Percentiles rank a stretch among this genome's conserved stretches.
Evolutionary conservation across 2,888 invertebrate genomes (phyloP).

Genomic region (Napeogenes sylphis): DNA sequence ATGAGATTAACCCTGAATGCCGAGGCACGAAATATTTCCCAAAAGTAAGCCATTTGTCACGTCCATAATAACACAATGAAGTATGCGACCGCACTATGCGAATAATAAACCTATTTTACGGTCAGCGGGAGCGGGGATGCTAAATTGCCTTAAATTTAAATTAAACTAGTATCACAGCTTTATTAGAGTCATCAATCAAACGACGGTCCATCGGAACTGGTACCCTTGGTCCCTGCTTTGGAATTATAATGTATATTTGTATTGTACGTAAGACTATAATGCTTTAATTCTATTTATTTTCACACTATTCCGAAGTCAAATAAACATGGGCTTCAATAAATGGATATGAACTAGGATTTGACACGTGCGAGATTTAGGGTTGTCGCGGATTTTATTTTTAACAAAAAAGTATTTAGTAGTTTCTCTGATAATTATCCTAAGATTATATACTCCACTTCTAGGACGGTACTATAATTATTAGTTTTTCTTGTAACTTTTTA

Average conservation of each 20-base stretch:
- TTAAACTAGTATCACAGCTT: slow-evolving; percentile 76
- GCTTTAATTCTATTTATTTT: slow-evolving; percentile 40
- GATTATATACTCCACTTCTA: too few relatives aligned
- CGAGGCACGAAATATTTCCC: slow-evolving; percentile 17
- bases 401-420: slow-evolving; percentile 13
- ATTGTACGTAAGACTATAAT: slow-evolving; percentile 43
- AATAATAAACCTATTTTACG: slow-evolving; percentile 69
- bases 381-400: slow-evolving; percentile 31
- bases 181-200: slow-evolving; percentile 77
- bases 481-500: too few relatives aligned
- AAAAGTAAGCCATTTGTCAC: slow-evolving; percentile 29
- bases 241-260: slow-evolving; percentile 53
- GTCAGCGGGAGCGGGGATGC: slow-evolving; percentile 63
- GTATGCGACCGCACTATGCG: slow-evolving; percentile 49
- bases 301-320: slow-evolving; percentile 67
- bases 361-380: slow-evolving; percentile 51
- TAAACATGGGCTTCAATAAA: slow-evolving; percentile 72
- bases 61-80: slow-evolving; percentile 49
- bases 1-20: not conserved
- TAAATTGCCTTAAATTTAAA: slow-evolving; percentile 77
- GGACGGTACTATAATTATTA: too few relatives aligned
- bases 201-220: slow-evolving; percentile 58
- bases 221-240: slow-evolving; percentile 38
- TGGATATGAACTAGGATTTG: slow-evolving; percentile 70
- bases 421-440: too few relatives aligned